phyloP scores from a whole-genome alignment of 2,888 invertebrate genomes.

The Subacronicta megacephala region DNA sequence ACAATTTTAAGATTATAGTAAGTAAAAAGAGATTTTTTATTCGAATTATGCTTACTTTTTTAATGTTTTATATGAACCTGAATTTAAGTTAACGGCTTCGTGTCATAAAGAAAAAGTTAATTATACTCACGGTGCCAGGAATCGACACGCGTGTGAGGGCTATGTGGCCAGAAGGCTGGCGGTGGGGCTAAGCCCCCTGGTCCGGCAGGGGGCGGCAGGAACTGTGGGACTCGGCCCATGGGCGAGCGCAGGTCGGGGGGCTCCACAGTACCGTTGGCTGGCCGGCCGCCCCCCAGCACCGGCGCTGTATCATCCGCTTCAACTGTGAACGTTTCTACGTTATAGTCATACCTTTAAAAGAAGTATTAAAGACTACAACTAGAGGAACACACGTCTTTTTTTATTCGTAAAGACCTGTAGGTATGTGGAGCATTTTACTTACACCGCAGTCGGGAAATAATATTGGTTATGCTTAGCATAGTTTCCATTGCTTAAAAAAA shows the following conservation, averaged over 20 bases:
- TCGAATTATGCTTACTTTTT: not conserved
- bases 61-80: not conserved
- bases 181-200: conserved; percentile 76
- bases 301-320: conserved; percentile 68
- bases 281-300: conserved; percentile 60
- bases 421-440: not conserved
- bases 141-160: conserved; percentile 76
- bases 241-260: conserved; percentile 79
- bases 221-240: conserved; percentile 82
- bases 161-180: conserved; percentile 78
- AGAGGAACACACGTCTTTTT: no score
- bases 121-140: conserved; percentile 76
- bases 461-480: not conserved
- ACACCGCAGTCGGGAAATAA: not conserved
- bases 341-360: not conserved
- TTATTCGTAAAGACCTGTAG: no score
- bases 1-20: no score
- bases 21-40: not conserved
- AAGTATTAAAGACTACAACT: not conserved
- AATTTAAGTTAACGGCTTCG: not conserved
- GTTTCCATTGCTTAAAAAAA: no score
- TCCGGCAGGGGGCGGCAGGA: conserved; percentile 86
- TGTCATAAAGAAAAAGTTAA: not conserved
- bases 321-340: conserved; percentile 50
- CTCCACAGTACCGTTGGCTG: conserved; percentile 74